Conservation (phyloP, 2,113 vertebrate species). For the Oncorhynchus tshawytscha region DNA sequence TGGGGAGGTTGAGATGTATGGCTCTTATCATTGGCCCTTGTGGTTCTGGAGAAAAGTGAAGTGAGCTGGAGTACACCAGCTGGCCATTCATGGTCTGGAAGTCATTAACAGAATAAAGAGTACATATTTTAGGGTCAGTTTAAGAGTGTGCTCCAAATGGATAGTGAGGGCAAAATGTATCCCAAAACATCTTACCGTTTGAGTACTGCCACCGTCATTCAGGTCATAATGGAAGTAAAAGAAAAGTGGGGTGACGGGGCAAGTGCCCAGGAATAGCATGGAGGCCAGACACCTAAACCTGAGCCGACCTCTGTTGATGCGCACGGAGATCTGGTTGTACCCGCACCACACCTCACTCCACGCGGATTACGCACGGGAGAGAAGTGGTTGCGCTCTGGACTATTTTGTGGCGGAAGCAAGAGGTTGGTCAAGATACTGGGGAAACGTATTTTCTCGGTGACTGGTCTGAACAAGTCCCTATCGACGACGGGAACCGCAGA, state of each 20-base stretch:
- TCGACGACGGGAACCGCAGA: neutral
- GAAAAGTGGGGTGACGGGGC: neutral
- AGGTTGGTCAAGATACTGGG: constrained; percentile 19
- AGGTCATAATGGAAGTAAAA: constrained; percentile 39
- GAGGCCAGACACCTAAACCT: constrained; percentile 2
- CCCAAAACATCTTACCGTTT: constrained; percentile 25
- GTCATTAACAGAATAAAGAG: neutral
- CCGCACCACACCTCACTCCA: constrained; percentile 47
- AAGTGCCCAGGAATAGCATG: constrained; percentile 30
- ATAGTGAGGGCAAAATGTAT: neutral
- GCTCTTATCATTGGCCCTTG: constrained; percentile 53
- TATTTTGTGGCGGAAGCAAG: constrained; percentile 18
- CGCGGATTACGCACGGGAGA: constrained; percentile 9
- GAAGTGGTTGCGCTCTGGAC: neutral
- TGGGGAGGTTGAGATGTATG: constrained; percentile 42
- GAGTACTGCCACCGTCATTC: constrained; percentile 13
- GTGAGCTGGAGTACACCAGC: constrained; percentile 53
- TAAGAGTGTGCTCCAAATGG: neutral
- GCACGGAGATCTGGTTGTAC: constrained; percentile 32
- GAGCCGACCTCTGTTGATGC: constrained; percentile 25
- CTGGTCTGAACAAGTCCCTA: constrained; percentile 26
- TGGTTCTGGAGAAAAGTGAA: constrained; percentile 46
- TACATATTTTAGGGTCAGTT: neutral
- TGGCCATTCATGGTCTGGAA: constrained; percentile 53
- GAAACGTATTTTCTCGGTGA: neutral